Evolutionary conservation across 2,797 vertebrate species (phyloP), one percentile per base, ranked within the genome.

Genomic region (Periparus ater): DNA sequence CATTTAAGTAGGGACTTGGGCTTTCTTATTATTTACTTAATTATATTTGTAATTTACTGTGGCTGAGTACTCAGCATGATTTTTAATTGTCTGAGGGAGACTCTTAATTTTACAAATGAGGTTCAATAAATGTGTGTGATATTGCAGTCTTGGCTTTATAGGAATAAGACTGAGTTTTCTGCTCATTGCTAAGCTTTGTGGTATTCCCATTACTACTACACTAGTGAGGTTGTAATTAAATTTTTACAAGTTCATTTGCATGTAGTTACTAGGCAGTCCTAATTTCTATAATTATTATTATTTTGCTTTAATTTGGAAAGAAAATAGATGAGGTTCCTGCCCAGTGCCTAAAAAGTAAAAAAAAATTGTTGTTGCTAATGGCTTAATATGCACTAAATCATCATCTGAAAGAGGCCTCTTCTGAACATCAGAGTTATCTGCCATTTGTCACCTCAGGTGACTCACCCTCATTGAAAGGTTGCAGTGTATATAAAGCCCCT

Each of bases 21-120:
- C 48, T 96, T 97, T 95, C 83, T 50, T 82, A 91, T 93, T 96
- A 96, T 96, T 96, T 88, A 75, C 89, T 92, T 96, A 95, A 96
- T 95, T 96, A 84, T 96, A 89, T 73, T 94, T 78, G 58, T 91
- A 95, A 96, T 94, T 95, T 89, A 94, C 85, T 94, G 82, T 78
- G 80, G 17, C 80, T 94, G 45, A 77, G 77, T 45, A 81, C 83
- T 61, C 73, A 89, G 91, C 94, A 58, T 86, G 70, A 74, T 85
- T 97, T 96, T 96, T 96, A 96, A 92, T 89, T 96, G 86, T 92
- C 51, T 87, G 48, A 83, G 57, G 92, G 66, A 91, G 88, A 82
- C 61, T 89, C 76, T 93, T 88, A 91, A 89, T 94, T 92, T 95
- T 93, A 53, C 85, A 95, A 95, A 96, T 95, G 65, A 95, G 87